Percentiles rank a stretch among this genome's conserved stretches.
These are phyloP conservation scores for Phortica variegata DNA, from an alignment of 1,140 invertebrate genomes.

Conservation along the genomic window DNA sequence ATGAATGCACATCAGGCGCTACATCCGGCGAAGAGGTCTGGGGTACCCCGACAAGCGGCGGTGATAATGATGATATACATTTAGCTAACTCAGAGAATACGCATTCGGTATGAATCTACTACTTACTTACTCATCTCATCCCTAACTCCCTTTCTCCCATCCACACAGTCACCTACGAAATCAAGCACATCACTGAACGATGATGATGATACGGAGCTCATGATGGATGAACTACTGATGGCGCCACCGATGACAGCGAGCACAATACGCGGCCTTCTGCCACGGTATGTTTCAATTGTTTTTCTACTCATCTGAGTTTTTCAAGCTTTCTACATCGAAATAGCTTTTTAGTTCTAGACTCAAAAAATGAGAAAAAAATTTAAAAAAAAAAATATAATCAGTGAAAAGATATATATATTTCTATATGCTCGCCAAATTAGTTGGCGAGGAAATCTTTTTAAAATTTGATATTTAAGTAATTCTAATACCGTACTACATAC, in stretches of 20 bases:
- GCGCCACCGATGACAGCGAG: conserved; percentile 68
- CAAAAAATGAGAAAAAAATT: too few species aligned
- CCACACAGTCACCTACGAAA: conserved; percentile 62
- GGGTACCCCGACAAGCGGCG: conserved; percentile 82
- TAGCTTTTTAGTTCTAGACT: too few species aligned
- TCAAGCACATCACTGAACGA: conserved; percentile 67
- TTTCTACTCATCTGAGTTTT: too few species aligned
- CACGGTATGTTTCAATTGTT: conserved; percentile 57
- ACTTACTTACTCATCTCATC: neutral
- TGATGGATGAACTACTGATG: conserved; percentile 73
- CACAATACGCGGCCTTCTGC: conserved; percentile 65
- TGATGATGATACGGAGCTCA: conserved; percentile 68
- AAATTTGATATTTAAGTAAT: too few species aligned
- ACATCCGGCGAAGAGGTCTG: conserved; percentile 81
- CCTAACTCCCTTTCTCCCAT: neutral
- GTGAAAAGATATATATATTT: too few species aligned
- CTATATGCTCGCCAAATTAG: too few species aligned
- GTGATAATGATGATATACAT: conserved; percentile 69
- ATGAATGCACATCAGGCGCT: conserved; percentile 72
- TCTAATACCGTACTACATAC: neutral
- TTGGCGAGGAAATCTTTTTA: too few species aligned
- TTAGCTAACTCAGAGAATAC: conserved; percentile 68
- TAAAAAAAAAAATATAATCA: too few species aligned
- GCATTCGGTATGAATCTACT: conserved; percentile 60
- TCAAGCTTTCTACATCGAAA: too few species aligned